A percentile compares a stretch with the other conserved stretches of the same genome.
Evolutionary conservation across 2,888 invertebrate species (phyloP).

Genomic region (Deilephila porcellus): DNA sequence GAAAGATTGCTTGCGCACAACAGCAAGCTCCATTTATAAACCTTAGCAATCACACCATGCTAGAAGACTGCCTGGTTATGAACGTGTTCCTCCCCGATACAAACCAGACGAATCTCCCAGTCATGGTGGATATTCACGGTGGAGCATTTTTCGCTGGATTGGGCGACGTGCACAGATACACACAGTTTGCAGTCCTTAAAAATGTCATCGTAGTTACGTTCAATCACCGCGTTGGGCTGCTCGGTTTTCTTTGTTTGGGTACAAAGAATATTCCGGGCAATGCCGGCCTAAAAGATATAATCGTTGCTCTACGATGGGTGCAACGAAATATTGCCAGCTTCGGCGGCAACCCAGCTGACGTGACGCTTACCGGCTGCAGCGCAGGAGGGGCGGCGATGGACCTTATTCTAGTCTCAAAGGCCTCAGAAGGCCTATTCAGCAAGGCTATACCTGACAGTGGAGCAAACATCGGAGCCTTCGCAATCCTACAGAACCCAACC

Average conservation of each 20-base stretch:
- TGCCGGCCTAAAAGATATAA: conserved; percentile 59
- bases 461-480: conserved; percentile 39
- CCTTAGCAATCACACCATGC: conserved; percentile 27
- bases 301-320: conserved; percentile 54
- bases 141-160: conserved; percentile 59
- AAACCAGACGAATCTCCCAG: conserved; percentile 48
- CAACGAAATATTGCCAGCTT: conserved; percentile 52
- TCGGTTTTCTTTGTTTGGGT: conserved; percentile 53
- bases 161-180: conserved; percentile 42
- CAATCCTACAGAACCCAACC: conserved; percentile 47
- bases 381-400: conserved; percentile 49
- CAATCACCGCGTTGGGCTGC: conserved; percentile 51
- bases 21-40: not conserved
- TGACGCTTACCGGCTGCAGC: conserved; percentile 52
- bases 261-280: conserved; percentile 56
- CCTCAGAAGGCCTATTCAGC: conserved; percentile 37
- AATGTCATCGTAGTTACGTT: conserved; percentile 51
- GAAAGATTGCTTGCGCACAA: conserved; percentile 25
- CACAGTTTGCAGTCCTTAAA: conserved; percentile 46
- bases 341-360: conserved; percentile 56
- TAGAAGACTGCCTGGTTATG: conserved; percentile 52
- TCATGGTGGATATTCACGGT: conserved; percentile 64
- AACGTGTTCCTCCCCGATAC: conserved; percentile 51
- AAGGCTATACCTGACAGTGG: conserved; percentile 38
- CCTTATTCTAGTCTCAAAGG: conserved; percentile 47